phyloP scores from a whole-genome alignment of 2,797 vertebrate species.

The Hyperoplus lanceolatus region DNA sequence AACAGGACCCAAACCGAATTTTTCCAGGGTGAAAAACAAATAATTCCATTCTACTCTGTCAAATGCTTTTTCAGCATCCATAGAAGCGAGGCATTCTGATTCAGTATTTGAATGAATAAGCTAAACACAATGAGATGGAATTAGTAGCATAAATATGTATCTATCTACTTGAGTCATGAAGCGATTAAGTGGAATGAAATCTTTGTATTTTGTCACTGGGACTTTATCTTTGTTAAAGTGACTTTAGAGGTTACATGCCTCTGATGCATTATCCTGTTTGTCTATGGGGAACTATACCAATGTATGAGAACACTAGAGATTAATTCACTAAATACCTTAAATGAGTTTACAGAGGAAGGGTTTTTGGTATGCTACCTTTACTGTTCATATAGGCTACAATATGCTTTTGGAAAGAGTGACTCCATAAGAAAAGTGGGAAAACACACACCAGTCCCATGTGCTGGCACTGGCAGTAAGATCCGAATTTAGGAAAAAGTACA shows the following conservation, averaged over 20 bases:
- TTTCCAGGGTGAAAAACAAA: too few species aligned
- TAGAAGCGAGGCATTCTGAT: too few species aligned
- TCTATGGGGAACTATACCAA: background rate
- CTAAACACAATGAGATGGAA: background rate
- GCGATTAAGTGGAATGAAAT: background rate
- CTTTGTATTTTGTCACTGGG: background rate
- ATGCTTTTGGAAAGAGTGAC: background rate
- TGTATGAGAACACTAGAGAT: background rate
- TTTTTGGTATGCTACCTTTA: background rate
- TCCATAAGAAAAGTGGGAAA: too few species aligned
- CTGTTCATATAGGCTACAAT: background rate
- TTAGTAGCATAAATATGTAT: background rate
- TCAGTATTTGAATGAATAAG: too few species aligned
- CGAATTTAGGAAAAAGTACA: too few species aligned
- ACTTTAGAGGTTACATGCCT: background rate
- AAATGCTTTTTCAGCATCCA: too few species aligned
- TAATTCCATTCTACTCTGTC: too few species aligned
- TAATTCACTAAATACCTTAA: background rate
- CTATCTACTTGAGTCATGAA: background rate
- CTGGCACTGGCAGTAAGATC: too few species aligned
- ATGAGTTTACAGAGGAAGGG: background rate
- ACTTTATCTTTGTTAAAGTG: background rate
- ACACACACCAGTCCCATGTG: too few species aligned
- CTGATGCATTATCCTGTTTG: background rate
- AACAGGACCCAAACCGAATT: too few species aligned